phyloP scores from a whole-genome alignment of 2,797 vertebrate species.

The Valencia hispanica region DNA sequence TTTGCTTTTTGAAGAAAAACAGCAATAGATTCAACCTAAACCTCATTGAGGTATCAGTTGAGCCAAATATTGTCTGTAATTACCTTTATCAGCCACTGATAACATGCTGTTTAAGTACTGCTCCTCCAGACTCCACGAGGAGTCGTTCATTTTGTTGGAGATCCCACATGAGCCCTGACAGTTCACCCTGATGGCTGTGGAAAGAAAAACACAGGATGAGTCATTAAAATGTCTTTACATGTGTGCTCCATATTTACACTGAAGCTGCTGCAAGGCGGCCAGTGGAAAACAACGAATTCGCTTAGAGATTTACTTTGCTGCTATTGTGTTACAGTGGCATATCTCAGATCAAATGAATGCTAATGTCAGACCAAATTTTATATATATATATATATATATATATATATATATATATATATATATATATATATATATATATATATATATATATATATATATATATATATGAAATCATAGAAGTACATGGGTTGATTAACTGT shows the following conservation, averaged over 20 bases:
- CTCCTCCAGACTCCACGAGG: conserved; percentile 88
- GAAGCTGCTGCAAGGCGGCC: not conserved
- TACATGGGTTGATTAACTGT: no score
- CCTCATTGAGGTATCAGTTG: not conserved
- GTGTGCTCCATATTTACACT: not conserved
- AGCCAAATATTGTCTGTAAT: not conserved
- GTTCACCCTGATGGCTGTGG: conserved; percentile 92
- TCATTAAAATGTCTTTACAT: not conserved
- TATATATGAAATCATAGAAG: no score
- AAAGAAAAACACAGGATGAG: conserved; percentile 14
- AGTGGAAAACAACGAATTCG: not conserved
- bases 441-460: no score
- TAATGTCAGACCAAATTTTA: no score
- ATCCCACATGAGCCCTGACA: conserved; percentile 93
- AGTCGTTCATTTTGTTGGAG: conserved; percentile 90
- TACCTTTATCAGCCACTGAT: conserved; percentile 95
- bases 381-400: no score
- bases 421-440: no score
- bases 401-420: no score
- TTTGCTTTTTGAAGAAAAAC: not conserved
- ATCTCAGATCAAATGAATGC: no score
- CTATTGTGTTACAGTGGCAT: no score
- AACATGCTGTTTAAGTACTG: conserved; percentile 93
- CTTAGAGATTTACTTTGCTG: no score
- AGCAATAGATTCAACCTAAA: not conserved